Percentiles rank a stretch among this genome's conserved stretches.
Conservation (phyloP, 30 jellyfish, hydroid and myxozoan species). For the Catostylus mosaicus region DNA sequence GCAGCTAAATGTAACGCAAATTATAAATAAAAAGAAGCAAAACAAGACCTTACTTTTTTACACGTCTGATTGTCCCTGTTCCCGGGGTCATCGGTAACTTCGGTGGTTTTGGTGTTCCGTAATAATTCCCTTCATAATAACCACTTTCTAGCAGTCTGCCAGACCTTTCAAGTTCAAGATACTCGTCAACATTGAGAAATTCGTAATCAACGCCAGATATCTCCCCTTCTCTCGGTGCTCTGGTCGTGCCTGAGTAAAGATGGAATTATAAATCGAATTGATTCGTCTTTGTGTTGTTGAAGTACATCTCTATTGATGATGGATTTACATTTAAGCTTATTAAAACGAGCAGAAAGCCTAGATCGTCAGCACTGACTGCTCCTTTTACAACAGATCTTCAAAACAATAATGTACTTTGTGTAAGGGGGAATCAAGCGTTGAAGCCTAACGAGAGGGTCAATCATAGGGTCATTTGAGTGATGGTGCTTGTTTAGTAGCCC, state of each 20-base stretch:
- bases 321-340: not conserved
- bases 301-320: not conserved
- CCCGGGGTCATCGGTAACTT: constrained; percentile 99
- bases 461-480: too few species aligned
- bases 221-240: constrained; percentile 96
- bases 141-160: constrained; percentile 97
- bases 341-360: not conserved
- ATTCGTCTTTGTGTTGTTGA: not conserved
- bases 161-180: constrained; percentile 89
- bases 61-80: constrained; percentile 91
- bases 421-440: not conserved
- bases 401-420: not conserved
- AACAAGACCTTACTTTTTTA: constrained; percentile 80
- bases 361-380: not conserved
- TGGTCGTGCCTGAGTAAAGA: constrained; percentile 83
- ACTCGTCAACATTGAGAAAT: constrained; percentile 85
- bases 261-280: not conserved
- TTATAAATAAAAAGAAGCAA: too few species aligned
- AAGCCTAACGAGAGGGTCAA: too few species aligned
- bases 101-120: constrained; percentile 99
- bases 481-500: too few species aligned
- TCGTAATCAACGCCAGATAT: constrained; percentile 99
- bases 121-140: constrained; percentile 89
- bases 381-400: not conserved
- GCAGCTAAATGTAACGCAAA: too few species aligned